Base-by-base conservation (phyloP, 2,113 vertebrate species). In the crab-eating macaque (Macaca fascicularis) region DNA sequence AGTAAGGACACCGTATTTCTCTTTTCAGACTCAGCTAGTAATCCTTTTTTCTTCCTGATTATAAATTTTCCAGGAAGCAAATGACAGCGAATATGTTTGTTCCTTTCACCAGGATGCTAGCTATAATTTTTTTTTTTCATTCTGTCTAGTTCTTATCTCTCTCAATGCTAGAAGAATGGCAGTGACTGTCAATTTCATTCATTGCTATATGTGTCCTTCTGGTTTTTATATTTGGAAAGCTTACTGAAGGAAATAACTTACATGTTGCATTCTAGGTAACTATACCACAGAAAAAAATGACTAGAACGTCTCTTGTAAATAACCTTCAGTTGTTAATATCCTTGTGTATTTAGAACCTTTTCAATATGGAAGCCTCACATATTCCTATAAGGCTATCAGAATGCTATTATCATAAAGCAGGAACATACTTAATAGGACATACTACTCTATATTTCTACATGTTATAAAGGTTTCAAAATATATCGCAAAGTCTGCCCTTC, bases 41-140 rank as follows among this genome's bases (percentile, higher is more conserved):
- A 87, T 96, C 20, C 32, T 50, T 82, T 80, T 92, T 45, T 43
- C 57, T 52, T n/a, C 35, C 9, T 82, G 22, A 17, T 1, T 59
- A 52, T 69, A 75, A n/a, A 70, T 85, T 87, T 96, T 86, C 38
- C 59, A 82, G 67, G 32, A 95, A 40, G 38, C 40, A 93, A 95
- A 86, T 69, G 48, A 52, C 74, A 85, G 16, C 61, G 25, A 87
- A 8, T 7, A 12, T 82, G 6, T 43, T 91, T 93, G 59, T 30
- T 91, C 96, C 81, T 64, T 30, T 23, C 84, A 72, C 59, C 40
- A 83, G 52, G 32, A 57, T 85, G 43, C 38, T 67, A 91, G 57
- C 45, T 85, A 52, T 92, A 93, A 79, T 83, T 64, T 83, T 93
- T 74, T 74, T 70, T 92, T 94, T 95, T 96, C 38, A 67, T 86